These are phyloP conservation scores for Bombus confusus DNA, from an alignment of 1,140 invertebrate genomes.

Conservation along the genomic window DNA sequence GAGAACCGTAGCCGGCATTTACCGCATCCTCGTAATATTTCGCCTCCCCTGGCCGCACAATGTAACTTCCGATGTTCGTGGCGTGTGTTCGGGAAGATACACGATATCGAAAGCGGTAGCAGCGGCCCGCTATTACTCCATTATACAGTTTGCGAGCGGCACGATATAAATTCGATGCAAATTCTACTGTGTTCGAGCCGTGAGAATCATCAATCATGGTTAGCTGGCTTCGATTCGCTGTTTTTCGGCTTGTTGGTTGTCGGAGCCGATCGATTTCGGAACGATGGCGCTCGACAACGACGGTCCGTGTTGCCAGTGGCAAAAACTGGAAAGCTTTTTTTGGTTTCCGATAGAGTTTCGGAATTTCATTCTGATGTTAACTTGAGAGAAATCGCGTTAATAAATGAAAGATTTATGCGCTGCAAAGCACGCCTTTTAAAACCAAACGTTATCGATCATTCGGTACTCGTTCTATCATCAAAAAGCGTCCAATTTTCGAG, in stretches of 20 bases:
- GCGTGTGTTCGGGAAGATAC: slow-evolving; percentile 44
- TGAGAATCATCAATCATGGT: slow-evolving; percentile 55
- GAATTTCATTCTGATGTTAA: neutral
- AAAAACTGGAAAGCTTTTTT: neutral
- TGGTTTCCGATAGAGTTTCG: neutral
- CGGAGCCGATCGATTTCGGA: neutral
- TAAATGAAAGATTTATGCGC: too few species aligned
- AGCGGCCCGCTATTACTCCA: slow-evolving; percentile 48
- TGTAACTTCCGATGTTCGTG: slow-evolving; percentile 35
- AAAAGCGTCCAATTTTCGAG: too few species aligned
- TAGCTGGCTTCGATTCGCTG: slow-evolving; percentile 20
- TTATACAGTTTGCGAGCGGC: slow-evolving; percentile 53
- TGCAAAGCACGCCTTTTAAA: too few species aligned
- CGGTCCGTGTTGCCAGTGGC: neutral
- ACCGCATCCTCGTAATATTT: slow-evolving; percentile 45
- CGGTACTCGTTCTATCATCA: too few species aligned
- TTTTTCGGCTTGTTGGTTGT: slow-evolving; percentile 13
- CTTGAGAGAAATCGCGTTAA: too few species aligned
- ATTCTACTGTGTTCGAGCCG: slow-evolving; percentile 37
- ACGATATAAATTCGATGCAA: slow-evolving; percentile 55
- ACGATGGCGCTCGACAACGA: neutral
- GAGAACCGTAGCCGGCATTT: slow-evolving; percentile 29
- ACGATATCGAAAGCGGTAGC: slow-evolving; percentile 47
- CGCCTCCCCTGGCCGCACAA: slow-evolving; percentile 19
- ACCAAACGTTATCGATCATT: too few species aligned